Evolutionary conservation across 2,797 vertebrate species (phyloP).

Genomic region (Pempheris klunzingeri): DNA sequence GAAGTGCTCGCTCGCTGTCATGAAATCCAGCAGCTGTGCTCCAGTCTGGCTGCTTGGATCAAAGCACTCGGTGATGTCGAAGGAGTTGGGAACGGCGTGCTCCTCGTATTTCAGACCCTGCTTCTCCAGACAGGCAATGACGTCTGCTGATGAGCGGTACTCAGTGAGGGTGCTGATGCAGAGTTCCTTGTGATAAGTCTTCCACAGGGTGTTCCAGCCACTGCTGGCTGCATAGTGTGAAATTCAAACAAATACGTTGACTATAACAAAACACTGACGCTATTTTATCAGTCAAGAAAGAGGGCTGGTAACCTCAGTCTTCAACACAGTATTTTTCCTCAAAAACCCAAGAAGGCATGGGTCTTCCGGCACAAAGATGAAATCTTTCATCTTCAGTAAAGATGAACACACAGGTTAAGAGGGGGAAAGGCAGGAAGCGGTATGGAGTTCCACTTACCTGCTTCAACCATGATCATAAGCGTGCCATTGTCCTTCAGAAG

Average conservation of each 20-base stretch:
- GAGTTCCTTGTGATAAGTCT: conserved; percentile 70
- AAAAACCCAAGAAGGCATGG: no score
- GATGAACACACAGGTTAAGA: neutral
- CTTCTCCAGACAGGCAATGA: conserved; percentile 62
- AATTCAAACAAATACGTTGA: neutral
- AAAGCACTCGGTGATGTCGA: conserved; percentile 78
- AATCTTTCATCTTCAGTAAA: no score
- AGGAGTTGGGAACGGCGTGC: conserved; percentile 53
- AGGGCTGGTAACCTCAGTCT: neutral
- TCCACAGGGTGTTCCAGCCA: conserved; percentile 80
- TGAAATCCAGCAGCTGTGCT: conserved; percentile 70
- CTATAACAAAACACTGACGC: neutral
- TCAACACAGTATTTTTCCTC: neutral
- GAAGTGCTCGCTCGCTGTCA: conserved; percentile 72
- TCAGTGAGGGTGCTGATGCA: conserved; percentile 54
- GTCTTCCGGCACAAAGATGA: no score
- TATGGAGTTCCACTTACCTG: conserved; percentile 78
- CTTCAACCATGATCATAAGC: conserved; percentile 88
- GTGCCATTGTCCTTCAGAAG: conserved; percentile 85
- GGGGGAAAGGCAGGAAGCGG: neutral
- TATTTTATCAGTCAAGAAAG: neutral
- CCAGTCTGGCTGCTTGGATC: conserved; percentile 53
- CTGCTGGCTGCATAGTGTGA: conserved; percentile 41
- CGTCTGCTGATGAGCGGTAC: conserved; percentile 66
- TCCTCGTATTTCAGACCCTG: conserved; percentile 75